A percentile compares a stretch with the other conserved stretches of the same genome.
These are phyloP conservation scores for Stenopsyche tienmushanensis DNA, from an alignment of 1,140 invertebrate genomes.

Conservation along the genomic window DNA sequence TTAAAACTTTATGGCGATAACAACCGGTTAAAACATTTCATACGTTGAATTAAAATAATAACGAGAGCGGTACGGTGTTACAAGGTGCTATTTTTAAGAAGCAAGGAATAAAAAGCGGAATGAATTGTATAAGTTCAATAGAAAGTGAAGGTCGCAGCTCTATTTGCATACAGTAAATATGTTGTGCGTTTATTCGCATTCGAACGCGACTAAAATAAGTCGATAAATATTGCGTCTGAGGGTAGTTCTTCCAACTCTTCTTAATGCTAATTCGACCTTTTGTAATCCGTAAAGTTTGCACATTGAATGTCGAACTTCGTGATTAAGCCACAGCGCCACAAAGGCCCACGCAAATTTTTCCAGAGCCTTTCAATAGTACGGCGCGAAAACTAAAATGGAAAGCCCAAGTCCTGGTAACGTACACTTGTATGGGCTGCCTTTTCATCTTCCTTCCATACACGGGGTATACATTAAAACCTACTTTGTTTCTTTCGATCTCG, in stretches of 20 bases:
- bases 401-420: conserved; percentile 18
- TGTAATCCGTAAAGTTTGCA: no score
- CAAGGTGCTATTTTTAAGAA: no score
- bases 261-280: conserved; percentile 19
- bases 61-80: no score
- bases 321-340: background rate
- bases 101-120: no score
- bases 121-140: no score
- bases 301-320: conserved; percentile 5
- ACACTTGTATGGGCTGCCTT: conserved; percentile 32
- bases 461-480: conserved; percentile 38
- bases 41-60: no score
- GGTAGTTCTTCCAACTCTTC: background rate
- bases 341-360: background rate
- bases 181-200: no score
- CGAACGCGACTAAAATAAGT: conserved; percentile 7
- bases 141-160: no score
- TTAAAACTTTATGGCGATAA: no score
- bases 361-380: conserved; percentile 7
- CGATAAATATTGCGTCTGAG: conserved; percentile 24
- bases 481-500: conserved; percentile 27
- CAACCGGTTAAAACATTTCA: no score
- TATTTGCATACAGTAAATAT: no score
- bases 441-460: conserved; percentile 34
- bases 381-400: conserved; percentile 35